Percentiles rank a stretch among this genome's conserved stretches.
phyloP scores from a whole-genome alignment of 2,797 vertebrate genomes.

The Echeneis naucrates region DNA sequence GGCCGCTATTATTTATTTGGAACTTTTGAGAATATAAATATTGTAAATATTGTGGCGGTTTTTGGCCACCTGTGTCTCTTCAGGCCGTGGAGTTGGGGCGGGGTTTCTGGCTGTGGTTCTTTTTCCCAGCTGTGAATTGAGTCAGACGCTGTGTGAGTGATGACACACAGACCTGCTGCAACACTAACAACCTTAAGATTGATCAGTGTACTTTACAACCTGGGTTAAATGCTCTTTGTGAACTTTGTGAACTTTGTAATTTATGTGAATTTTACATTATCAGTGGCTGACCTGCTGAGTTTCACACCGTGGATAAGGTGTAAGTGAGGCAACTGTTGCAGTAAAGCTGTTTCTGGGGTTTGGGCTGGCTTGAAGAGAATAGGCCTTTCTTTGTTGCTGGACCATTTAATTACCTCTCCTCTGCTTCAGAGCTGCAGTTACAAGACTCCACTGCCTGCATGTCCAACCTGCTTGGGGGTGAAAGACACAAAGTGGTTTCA shows the following conservation, averaged over 20 bases:
- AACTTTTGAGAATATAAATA: neutral
- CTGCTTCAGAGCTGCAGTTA: slow-evolving; percentile 9
- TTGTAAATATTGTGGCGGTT: neutral
- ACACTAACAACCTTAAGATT: neutral
- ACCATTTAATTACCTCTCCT: slow-evolving; percentile 29
- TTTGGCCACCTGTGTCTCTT: neutral
- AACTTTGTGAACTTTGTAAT: slow-evolving; percentile 23
- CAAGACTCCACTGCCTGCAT: neutral
- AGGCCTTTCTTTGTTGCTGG: slow-evolving; percentile 5
- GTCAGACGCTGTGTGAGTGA: neutral
- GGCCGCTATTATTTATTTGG: neutral
- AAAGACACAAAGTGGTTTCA: slow-evolving; percentile 3
- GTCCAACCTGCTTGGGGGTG: neutral
- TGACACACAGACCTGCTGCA: neutral
- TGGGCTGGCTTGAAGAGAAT: slow-evolving; percentile 1
- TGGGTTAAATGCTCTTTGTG: neutral
- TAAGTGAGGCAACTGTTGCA: neutral
- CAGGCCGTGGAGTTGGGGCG: neutral
- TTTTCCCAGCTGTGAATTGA: neutral
- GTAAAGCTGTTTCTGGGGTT: neutral
- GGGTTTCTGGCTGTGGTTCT: neutral
- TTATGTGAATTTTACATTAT: neutral
- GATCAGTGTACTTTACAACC: slow-evolving; percentile 2
- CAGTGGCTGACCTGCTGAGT: neutral
- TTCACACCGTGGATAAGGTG: neutral